Evolutionary conservation across 2,113 vertebrate species (phyloP).

Genomic region (Aramus guarauna): DNA sequence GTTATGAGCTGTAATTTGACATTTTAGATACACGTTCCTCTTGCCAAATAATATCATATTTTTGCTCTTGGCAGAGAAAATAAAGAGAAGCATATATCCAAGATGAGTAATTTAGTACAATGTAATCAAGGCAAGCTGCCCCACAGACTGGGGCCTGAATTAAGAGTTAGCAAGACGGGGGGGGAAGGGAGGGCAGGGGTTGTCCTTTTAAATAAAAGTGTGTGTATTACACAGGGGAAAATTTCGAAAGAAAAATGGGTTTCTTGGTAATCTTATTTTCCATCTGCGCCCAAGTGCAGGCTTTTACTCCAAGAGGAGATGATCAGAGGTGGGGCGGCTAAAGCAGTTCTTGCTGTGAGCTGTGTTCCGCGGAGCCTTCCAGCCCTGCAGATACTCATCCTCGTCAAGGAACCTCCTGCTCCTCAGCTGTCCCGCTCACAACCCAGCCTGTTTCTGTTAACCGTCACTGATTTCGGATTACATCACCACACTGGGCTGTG

Average conservation of each 20-base stretch:
- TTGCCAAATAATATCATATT: slow-evolving; percentile 49
- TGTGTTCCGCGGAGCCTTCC: neutral
- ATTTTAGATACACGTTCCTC: slow-evolving; percentile 26
- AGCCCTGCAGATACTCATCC: neutral
- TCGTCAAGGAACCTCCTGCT: neutral
- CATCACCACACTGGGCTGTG: neutral
- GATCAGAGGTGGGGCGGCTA: neutral
- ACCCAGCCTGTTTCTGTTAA: neutral
- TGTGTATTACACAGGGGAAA: neutral
- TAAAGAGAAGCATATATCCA: slow-evolving; percentile 8
- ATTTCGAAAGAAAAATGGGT: neutral
- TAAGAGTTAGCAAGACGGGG: neutral
- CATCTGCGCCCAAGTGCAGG: neutral
- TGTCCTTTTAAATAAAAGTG: neutral
- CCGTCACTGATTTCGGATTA: neutral
- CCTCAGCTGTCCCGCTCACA: neutral
- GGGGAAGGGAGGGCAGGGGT: too few species aligned
- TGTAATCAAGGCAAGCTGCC: slow-evolving; percentile 47
- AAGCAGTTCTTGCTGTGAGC: neutral
- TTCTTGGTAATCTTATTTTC: neutral
- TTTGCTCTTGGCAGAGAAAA: slow-evolving; percentile 40
- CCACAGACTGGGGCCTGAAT: neutral
- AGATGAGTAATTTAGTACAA: slow-evolving; percentile 34
- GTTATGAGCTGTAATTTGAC: slow-evolving; percentile 44
- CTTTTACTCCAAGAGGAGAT: neutral